Evolutionary conservation across 1,140 invertebrate species (phyloP).

Genomic region (Platorchestia sp.): DNA sequence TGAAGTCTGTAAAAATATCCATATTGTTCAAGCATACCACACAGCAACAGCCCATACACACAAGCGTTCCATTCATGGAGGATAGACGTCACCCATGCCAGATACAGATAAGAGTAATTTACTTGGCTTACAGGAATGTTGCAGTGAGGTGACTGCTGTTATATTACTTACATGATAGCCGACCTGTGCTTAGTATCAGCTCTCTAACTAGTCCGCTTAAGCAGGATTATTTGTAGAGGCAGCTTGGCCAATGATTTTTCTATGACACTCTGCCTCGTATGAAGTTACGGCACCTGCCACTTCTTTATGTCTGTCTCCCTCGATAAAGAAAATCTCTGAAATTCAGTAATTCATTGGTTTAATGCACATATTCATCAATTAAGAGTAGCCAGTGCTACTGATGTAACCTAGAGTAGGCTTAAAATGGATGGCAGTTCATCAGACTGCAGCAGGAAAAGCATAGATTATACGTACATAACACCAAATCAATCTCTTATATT

Average conservation of each 20-base stretch:
- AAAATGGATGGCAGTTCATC: neutral
- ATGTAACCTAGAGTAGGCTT: neutral
- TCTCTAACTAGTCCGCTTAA: conserved; percentile 49
- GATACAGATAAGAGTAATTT: neutral
- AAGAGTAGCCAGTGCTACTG: neutral
- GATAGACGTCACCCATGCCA: neutral
- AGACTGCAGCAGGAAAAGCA: neutral
- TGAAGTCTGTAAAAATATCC: neutral
- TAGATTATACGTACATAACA: neutral
- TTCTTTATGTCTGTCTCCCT: conserved; percentile 13
- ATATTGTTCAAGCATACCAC: neutral
- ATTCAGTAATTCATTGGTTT: conserved; percentile 51
- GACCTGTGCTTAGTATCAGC: conserved; percentile 42
- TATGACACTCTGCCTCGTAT: conserved; percentile 34
- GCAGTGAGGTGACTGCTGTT: conserved; percentile 11
- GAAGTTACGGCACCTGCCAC: conserved; percentile 18
- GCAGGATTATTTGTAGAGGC: conserved; percentile 40
- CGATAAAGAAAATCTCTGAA: conserved; percentile 47
- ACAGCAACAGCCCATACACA: neutral
- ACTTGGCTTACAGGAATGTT: neutral
- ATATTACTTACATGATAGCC: conserved; percentile 47
- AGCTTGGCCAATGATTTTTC: conserved; percentile 12
- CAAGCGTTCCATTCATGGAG: neutral
- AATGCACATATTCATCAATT: conserved; percentile 23
- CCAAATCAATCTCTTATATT: neutral